Conservation (phyloP, 2,888 invertebrate genomes). For the Perdita meconis region DNA sequence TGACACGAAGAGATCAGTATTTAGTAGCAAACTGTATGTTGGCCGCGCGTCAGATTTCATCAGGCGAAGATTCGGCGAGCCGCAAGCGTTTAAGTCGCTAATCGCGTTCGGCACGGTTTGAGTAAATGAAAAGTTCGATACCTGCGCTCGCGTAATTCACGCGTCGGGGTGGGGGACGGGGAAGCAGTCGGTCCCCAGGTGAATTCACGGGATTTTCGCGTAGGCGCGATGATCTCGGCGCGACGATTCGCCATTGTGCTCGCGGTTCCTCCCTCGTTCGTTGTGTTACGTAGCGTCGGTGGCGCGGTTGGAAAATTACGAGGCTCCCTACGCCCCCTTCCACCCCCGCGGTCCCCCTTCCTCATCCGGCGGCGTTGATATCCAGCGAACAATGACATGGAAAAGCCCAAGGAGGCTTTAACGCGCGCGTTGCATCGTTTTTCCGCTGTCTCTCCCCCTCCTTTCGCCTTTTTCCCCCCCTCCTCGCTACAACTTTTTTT, state of each 20-base stretch:
- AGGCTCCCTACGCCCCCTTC: constrained; percentile 55
- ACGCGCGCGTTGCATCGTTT: constrained; percentile 28
- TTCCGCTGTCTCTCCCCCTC: not conserved
- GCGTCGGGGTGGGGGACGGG: no score
- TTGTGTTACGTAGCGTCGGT: constrained; percentile 66
- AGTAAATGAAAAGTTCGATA: constrained; percentile 5
- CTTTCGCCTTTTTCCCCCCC: not conserved
- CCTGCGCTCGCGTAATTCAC: constrained; percentile 9
- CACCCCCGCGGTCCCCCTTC: constrained; percentile 43
- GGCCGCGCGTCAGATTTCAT: not conserved
- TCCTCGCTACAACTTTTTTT: not conserved
- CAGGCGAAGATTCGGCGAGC: not conserved
- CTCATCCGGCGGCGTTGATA: constrained; percentile 59
- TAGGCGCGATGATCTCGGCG: constrained; percentile 58
- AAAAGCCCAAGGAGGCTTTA: constrained; percentile 67
- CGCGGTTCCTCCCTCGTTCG: constrained; percentile 59
- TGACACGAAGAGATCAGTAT: not conserved
- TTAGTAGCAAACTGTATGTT: no score
- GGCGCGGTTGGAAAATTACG: constrained; percentile 70
- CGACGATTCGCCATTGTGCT: constrained; percentile 61
- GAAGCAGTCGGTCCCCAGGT: constrained; percentile 14
- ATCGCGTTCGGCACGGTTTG: not conserved
- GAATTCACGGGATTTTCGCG: constrained; percentile 68
- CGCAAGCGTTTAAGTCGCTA: not conserved
- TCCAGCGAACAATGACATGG: constrained; percentile 63